phyloP scores from a whole-genome alignment of 2,113 vertebrate genomes.

The Columba livia region DNA sequence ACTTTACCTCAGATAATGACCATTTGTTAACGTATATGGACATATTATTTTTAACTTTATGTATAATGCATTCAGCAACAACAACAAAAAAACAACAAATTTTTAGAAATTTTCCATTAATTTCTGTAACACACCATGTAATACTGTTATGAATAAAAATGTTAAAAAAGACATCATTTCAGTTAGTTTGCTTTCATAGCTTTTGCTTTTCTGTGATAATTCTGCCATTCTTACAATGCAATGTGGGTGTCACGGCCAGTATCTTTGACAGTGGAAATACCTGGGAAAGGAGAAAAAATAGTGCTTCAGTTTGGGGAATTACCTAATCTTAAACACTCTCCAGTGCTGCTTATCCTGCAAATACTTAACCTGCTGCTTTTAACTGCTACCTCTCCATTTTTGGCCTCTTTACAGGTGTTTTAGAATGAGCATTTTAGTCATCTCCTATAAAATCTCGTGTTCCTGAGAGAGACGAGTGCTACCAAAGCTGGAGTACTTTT shows the following conservation, averaged over 20 bases:
- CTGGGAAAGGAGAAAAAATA: not conserved
- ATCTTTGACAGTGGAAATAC: not conserved
- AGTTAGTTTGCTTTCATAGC: conserved; percentile 17
- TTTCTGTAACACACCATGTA: conserved; percentile 97
- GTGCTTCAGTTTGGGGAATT: not conserved
- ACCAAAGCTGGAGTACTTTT: not conserved
- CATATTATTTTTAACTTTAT: conserved; percentile 97
- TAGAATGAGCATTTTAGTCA: not conserved
- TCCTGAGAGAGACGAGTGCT: not conserved
- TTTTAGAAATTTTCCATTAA: conserved; percentile 93
- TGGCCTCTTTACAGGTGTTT: not conserved
- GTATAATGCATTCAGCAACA: conserved; percentile 85
- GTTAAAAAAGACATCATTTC: conserved; percentile 73
- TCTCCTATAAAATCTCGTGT: not conserved
- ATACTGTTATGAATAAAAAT: conserved; percentile 98
- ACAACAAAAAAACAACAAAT: conserved; percentile 73
- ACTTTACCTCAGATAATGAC: conserved; percentile 96
- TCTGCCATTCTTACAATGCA: not conserved
- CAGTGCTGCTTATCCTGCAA: not conserved
- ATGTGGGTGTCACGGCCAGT: fast-evolving
- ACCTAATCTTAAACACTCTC: not conserved
- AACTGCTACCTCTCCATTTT: not conserved
- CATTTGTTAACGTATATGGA: conserved; percentile 92
- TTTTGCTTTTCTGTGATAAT: not conserved
- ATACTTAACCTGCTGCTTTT: not conserved